A percentile compares a stretch with the other conserved stretches of the same genome.
Evolutionary conservation across 2,888 invertebrate genomes (phyloP).

Genomic region (Cyclophora albipunctata): DNA sequence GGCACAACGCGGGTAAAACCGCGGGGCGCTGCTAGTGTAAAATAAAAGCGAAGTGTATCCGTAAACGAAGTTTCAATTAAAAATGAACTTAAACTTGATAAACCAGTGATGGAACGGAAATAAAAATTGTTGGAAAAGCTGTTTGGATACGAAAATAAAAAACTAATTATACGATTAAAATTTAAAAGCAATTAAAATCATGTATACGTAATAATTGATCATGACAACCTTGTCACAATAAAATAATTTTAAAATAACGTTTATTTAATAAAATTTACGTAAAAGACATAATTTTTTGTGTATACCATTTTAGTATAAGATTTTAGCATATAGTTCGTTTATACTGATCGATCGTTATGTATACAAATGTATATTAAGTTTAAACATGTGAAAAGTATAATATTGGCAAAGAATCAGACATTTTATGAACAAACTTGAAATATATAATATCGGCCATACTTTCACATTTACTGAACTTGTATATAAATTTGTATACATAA

Average conservation of each 20-base stretch:
- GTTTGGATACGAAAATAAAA: not conserved
- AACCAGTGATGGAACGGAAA: too few species aligned
- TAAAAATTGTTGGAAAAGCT: too few species aligned
- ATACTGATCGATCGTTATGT: too few species aligned
- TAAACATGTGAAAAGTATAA: not conserved
- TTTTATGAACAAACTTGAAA: not conserved
- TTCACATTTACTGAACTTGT: not conserved
- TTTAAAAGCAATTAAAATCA: not conserved
- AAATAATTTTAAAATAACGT: constrained; percentile 6
- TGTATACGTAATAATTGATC: constrained; percentile 32
- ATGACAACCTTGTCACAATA: constrained; percentile 36
- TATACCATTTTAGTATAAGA: constrained; percentile 42
- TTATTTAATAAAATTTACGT: constrained; percentile 27
- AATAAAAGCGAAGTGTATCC: too few species aligned
- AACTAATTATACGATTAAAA: not conserved
- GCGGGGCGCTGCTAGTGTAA: too few species aligned
- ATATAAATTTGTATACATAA: not conserved
- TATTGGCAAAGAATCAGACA: not conserved
- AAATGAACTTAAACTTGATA: too few species aligned
- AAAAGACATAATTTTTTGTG: constrained; percentile 35
- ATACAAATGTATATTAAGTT: not conserved
- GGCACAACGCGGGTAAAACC: too few species aligned
- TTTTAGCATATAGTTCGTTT: constrained; percentile 7
- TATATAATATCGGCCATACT: not conserved
- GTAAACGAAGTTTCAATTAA: too few species aligned